These are phyloP conservation scores for Euleptes europaea DNA, from an alignment of 2,113 vertebrate genomes.

Conservation along the genomic window DNA sequence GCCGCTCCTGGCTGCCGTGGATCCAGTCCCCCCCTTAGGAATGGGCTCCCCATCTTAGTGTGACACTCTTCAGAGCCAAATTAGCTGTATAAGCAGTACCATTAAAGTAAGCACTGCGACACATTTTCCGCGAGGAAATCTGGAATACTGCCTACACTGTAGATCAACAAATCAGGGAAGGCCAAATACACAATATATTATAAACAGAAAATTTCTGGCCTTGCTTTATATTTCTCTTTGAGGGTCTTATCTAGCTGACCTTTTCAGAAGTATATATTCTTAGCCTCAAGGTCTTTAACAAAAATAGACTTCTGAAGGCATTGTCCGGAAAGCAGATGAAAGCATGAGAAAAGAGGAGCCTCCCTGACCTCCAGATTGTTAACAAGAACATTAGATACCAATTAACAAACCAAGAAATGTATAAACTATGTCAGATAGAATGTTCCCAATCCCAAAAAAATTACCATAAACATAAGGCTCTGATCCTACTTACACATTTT, in stretches of 20 bases:
- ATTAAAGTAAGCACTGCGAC: not conserved
- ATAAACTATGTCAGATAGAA: not conserved
- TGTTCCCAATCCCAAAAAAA: not conserved
- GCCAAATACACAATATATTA: not conserved
- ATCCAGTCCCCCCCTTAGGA: no score
- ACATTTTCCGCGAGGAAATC: not conserved
- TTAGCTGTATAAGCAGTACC: no score
- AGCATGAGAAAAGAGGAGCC: not conserved
- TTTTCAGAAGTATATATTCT: conserved; percentile 11
- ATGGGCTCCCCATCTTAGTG: not conserved
- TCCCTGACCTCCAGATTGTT: not conserved
- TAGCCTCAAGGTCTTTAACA: conserved; percentile 23
- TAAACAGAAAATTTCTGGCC: not conserved
- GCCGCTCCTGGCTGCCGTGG: no score
- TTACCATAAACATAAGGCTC: not conserved
- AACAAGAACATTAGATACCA: not conserved
- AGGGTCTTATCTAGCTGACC: conserved; percentile 4
- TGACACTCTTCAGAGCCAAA: no score
- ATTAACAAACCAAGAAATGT: not conserved
- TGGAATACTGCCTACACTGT: not conserved
- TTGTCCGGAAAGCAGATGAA: not conserved
- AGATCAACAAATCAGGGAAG: not conserved
- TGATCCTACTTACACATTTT: not conserved
- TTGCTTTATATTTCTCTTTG: not conserved
- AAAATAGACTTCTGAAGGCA: conserved; percentile 15